Base-by-base conservation (phyloP, 2,797 vertebrate genomes). In the Benthosema pterotum region DNA sequence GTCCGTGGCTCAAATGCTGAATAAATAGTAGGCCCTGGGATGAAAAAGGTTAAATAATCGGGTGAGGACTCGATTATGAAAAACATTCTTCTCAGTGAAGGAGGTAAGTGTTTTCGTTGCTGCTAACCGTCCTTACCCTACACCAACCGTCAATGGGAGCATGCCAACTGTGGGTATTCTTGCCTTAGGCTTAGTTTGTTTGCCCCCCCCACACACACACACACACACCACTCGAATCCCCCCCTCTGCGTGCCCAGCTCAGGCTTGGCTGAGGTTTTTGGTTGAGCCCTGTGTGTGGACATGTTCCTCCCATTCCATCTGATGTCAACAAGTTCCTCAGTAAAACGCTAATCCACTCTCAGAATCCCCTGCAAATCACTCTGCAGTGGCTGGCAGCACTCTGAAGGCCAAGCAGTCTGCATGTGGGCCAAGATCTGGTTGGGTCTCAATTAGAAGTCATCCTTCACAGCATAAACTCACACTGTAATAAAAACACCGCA, bases 251-350 rank as follows among this genome's bases (percentile, higher is more conserved):
- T 85, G 86, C 86, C 79, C 63, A 5, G 22, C 38, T 71, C 73
- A 75, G 76, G 85, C 85, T 83, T 83, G 79, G 77, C 55, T 53
- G 72, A 80, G 82, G 79, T 82, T 86, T 77, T 74, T 56, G 66
- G 18, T 68, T 82, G 87, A 88, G 84, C 88, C 78, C 56, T 59
- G 76, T 75, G 81, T 88, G 83, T 82, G 79, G 80, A 86, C 79
- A 77, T 67, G 66, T 72, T 75, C 83, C 88, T 92, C 88, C 84
- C 86, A 80, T 87, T 85, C 91, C 91, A 93, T 93, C 92, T 92
- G 92, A 93, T 89, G 89, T 90, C 89, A 90, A 90, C 86, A 90
- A 83, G 75, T 85, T 80, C 71, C 80, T 82, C 84, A 77, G 84
- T 63, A 74, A 32, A 32, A 69, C 77, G 74, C 77, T 90, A 90